phyloP scores from a whole-genome alignment of 2,888 invertebrate genomes.

The Drosophila kambysellisi region DNA sequence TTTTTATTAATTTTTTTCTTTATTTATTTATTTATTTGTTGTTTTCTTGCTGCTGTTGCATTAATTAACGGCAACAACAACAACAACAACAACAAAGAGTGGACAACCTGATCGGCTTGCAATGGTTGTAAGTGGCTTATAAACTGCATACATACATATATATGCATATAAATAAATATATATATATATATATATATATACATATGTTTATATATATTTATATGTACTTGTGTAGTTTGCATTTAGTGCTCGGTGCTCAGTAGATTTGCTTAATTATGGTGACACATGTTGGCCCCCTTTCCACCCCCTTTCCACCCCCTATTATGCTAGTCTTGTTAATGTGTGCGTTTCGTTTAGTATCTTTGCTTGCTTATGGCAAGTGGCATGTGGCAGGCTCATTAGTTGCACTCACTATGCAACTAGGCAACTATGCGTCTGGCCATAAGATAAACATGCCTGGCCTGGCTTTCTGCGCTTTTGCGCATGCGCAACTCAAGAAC shows the following conservation, averaged over 20 bases:
- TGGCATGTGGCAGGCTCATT: conserved; percentile 56
- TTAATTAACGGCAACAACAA: conserved; percentile 67
- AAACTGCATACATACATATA: conserved; percentile 4
- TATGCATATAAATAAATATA: background rate
- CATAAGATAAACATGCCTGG: conserved; percentile 31
- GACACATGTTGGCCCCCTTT: conserved; percentile 59
- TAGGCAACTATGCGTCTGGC: conserved; percentile 42
- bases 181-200: background rate
- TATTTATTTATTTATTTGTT: conserved; percentile 42
- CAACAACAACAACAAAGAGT: conserved; percentile 24
- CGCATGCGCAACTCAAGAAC: conserved; percentile 68
- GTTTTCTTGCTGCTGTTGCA: conserved; percentile 55
- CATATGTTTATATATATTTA: background rate
- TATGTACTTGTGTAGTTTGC: background rate
- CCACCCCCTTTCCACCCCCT: background rate
- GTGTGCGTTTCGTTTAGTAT: conserved; percentile 22
- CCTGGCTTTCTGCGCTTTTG: conserved; percentile 29
- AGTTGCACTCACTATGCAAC: conserved; percentile 45
- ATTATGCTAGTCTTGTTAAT: background rate
- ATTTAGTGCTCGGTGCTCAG: conserved; percentile 37
- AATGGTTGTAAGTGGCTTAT: conserved; percentile 40
- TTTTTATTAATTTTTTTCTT: conserved; percentile 36
- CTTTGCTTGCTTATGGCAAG: conserved; percentile 20
- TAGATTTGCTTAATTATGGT: conserved; percentile 73
- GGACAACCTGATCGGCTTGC: conserved; percentile 44